phyloP scores from a whole-genome alignment of 2,797 vertebrate genomes.

The Champsocephalus gunnari region DNA sequence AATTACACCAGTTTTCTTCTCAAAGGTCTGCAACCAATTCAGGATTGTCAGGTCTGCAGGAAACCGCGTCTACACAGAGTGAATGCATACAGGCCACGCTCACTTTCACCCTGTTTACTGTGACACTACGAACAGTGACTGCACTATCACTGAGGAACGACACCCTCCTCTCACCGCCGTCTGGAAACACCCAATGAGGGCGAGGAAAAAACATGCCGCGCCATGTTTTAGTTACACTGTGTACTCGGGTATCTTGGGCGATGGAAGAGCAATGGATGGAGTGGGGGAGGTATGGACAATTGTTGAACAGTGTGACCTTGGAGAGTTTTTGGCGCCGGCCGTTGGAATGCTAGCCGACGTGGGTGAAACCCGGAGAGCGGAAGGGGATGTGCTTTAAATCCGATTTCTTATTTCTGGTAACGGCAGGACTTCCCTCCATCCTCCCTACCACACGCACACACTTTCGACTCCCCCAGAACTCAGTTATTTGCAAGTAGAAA shows the following conservation, averaged over 20 bases:
- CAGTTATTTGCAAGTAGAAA: slow-evolving; percentile 51
- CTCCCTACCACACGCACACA: slow-evolving; percentile 26
- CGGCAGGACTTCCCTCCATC: slow-evolving; percentile 60
- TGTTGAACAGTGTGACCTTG: slow-evolving; percentile 66
- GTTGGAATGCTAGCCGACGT: slow-evolving; percentile 51
- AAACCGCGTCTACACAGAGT: background rate
- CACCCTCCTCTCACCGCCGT: background rate
- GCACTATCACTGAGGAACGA: background rate
- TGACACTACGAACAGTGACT: background rate
- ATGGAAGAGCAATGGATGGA: slow-evolving; percentile 22
- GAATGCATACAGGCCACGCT: background rate
- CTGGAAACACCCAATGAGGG: slow-evolving; percentile 3
- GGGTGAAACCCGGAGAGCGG: slow-evolving; percentile 43
- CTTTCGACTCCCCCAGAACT: slow-evolving; percentile 43
- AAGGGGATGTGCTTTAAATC: slow-evolving; percentile 49
- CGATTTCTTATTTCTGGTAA: slow-evolving; percentile 53
- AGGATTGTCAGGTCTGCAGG: background rate
- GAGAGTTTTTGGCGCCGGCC: slow-evolving; percentile 36
- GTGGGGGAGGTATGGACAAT: slow-evolving; percentile 1
- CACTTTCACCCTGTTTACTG: background rate
- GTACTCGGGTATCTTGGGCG: slow-evolving; percentile 42
- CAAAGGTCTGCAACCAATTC: background rate
- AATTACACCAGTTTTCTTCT: background rate
- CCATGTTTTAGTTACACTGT: slow-evolving; percentile 54
- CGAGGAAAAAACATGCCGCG: background rate